These are phyloP conservation scores for Periophthalmodon schlosseri DNA, from an alignment of 2,113 vertebrate genomes.

Conservation along the genomic window DNA sequence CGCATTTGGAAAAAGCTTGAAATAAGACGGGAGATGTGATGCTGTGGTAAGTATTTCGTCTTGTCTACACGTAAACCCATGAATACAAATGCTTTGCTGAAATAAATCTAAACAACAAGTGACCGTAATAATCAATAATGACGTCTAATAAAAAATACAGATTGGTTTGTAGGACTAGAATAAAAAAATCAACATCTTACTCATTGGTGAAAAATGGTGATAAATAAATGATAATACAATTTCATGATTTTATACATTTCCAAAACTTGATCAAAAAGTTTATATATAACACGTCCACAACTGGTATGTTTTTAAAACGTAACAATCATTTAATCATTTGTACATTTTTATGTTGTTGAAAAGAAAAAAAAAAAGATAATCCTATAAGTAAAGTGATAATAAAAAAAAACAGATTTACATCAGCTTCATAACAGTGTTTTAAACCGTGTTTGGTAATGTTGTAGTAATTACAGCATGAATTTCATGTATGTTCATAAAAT, in stretches of 20 bases:
- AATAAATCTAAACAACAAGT: not conserved
- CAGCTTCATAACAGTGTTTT: not conserved
- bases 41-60: not conserved
- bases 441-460: not conserved
- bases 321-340: not conserved
- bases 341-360: not conserved
- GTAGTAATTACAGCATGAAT: not conserved
- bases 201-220: too few relatives aligned
- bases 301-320: not conserved
- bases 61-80: not conserved
- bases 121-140: not conserved
- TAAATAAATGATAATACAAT: too few relatives aligned
- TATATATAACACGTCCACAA: too few relatives aligned
- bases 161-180: not conserved
- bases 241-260: too few relatives aligned
- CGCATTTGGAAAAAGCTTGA: not conserved
- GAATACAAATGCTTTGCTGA: not conserved
- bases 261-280: too few relatives aligned
- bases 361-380: not conserved
- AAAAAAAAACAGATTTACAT: too few relatives aligned
- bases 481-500: too few relatives aligned
- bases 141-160: not conserved
- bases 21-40: not conserved
- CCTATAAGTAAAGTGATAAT: too few relatives aligned
- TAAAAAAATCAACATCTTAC: too few relatives aligned